These are phyloP conservation scores for Anneissia japonica DNA, from an alignment of 35 echinoderm and acorn worm genomes.

Conservation along the genomic window DNA sequence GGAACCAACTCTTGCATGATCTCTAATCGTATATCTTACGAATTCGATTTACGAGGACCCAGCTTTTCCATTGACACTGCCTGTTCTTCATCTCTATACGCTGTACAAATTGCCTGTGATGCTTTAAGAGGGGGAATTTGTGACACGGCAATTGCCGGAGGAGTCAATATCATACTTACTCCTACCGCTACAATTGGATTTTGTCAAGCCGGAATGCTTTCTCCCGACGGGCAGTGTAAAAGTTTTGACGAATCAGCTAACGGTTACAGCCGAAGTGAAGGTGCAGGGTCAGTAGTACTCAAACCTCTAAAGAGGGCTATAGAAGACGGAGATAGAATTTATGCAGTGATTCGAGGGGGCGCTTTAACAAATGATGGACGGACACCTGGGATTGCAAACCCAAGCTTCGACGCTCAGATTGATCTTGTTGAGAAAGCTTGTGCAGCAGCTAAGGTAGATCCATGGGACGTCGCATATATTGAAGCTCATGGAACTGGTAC, in stretches of 20 bases:
- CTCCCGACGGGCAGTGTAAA: conserved; percentile 35
- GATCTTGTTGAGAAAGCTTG: conserved; percentile 10
- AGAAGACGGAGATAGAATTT: conserved; percentile 44
- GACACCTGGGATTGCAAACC: conserved; percentile 42
- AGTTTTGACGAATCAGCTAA: conserved; percentile 34
- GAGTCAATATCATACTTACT: conserved; percentile 39
- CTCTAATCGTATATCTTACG: conserved; percentile 48
- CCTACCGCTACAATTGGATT: conserved; percentile 8
- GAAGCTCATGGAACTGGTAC: conserved; percentile 52
- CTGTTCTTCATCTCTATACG: conserved; percentile 52
- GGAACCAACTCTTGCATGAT: conserved; percentile 46
- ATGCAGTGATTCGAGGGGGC: conserved; percentile 43
- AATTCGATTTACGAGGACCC: conserved; percentile 48
- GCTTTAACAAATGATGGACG: conserved; percentile 49
- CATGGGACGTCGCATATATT: conserved; percentile 23
- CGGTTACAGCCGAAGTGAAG: conserved; percentile 26
- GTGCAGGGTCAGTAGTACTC: background rate
- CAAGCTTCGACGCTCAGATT: conserved; percentile 40
- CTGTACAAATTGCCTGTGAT: conserved; percentile 43
- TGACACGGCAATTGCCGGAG: conserved; percentile 52
- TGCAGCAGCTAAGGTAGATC: conserved; percentile 12
- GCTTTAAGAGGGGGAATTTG: conserved; percentile 20
- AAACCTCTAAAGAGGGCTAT: conserved; percentile 18
- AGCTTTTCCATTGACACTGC: conserved; percentile 49
- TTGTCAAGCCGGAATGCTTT: conserved; percentile 36